These are phyloP conservation scores for Pseudopodoces humilis DNA, from an alignment of 2,113 vertebrate genomes.

Conservation along the genomic window DNA sequence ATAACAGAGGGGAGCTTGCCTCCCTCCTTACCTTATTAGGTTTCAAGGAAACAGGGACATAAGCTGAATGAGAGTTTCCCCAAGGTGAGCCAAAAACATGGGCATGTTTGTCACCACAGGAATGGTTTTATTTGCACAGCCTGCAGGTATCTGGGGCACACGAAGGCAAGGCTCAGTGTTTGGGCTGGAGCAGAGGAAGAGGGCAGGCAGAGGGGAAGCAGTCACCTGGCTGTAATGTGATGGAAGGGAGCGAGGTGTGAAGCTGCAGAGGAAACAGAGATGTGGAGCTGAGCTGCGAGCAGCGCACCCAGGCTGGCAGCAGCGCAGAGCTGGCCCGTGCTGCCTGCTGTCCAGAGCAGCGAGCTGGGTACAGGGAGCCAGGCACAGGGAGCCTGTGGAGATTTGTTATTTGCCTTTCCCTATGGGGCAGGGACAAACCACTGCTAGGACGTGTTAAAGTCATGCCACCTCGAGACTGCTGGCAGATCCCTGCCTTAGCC, in stretches of 20 bases:
- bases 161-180: accelerated
- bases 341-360: accelerated
- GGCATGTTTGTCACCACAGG: accelerated
- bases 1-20: background rate
- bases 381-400: background rate
- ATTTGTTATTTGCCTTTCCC: background rate
- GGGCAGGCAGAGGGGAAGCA: background rate
- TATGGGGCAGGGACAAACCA: background rate
- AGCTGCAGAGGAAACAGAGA: background rate
- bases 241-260: background rate
- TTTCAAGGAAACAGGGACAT: background rate
- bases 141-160: background rate
- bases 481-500: background rate
- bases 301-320: background rate
- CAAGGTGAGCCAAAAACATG: background rate
- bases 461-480: accelerated
- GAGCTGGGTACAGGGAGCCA: background rate
- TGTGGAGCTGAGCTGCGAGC: accelerated
- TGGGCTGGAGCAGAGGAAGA: background rate
- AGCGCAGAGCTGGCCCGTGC: background rate
- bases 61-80: background rate
- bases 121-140: background rate
- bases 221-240: background rate
- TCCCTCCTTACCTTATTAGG: background rate
- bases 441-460: background rate